A percentile compares a stretch with the other conserved stretches of the same genome.
Conservation (phyloP, 37 sponge, comb jelly and placozoan genomes). For the Sycon ciliatum region DNA sequence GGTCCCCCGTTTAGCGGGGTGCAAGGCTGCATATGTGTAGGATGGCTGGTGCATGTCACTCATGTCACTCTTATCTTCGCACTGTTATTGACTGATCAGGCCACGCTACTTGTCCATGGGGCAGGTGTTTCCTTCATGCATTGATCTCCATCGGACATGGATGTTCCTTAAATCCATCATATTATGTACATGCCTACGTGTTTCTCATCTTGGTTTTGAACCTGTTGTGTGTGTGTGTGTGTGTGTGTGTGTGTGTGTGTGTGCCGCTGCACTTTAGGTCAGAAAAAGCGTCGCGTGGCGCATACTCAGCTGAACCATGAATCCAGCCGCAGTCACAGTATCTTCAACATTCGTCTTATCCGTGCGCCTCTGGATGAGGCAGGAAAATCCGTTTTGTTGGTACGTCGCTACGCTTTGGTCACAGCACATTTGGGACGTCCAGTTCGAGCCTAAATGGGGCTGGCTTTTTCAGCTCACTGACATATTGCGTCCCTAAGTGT, state of each 20-base stretch:
- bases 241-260: neutral
- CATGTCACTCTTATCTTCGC: too few species aligned
- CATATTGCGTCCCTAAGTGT: too few species aligned
- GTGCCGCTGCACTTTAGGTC: conserved; percentile 23
- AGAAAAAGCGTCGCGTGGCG: conserved; percentile 79
- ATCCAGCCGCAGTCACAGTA: conserved; percentile 89
- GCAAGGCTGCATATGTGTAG: too few species aligned
- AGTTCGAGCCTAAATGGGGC: conserved; percentile 40
- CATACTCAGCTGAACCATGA: conserved; percentile 82
- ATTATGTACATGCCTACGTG: too few species aligned
- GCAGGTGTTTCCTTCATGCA: too few species aligned
- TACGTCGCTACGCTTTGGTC: neutral
- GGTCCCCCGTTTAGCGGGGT: too few species aligned
- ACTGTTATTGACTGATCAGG: too few species aligned
- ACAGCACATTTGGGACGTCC: conserved; percentile 11
- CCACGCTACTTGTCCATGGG: too few species aligned
- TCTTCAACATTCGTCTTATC: conserved; percentile 87
- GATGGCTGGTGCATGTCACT: too few species aligned
- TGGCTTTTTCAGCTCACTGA: too few species aligned
- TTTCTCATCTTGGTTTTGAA: neutral
- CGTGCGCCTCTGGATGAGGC: conserved; percentile 72
- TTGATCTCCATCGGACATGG: too few species aligned
- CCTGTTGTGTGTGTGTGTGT: neutral
- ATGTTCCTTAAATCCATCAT: too few species aligned
- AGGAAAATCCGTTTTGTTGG: conserved; percentile 58